Evolutionary conservation across 2,888 invertebrate species (phyloP).

Genomic region (Callosobruchus maculatus): DNA sequence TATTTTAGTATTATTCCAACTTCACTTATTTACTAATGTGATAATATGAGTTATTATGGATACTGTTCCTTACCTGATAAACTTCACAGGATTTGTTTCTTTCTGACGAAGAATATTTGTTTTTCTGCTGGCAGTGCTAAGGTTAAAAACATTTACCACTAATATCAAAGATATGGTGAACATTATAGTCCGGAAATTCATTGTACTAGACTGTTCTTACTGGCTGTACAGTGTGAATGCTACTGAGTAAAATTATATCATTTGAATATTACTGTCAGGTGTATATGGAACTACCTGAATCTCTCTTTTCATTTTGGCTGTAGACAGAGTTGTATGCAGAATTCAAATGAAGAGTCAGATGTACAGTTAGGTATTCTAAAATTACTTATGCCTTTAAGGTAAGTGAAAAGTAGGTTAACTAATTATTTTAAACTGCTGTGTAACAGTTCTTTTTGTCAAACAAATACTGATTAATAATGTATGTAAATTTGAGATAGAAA

Average conservation of each 20-base stretch:
- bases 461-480: neutral
- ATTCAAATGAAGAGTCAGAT: neutral
- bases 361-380: neutral
- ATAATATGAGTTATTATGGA: neutral
- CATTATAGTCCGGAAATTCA: neutral
- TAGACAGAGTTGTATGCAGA: neutral
- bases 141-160: slow-evolving; percentile 11
- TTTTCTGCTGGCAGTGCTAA: slow-evolving; percentile 20
- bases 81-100: slow-evolving; percentile 39
- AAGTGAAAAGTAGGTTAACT: neutral
- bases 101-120: slow-evolving; percentile 32
- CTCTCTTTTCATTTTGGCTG: neutral
- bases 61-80: slow-evolving; percentile 32
- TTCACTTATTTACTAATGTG: too few relatives aligned
- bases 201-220: neutral
- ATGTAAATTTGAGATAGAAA: too few relatives aligned
- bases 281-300: neutral
- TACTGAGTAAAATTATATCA: neutral
- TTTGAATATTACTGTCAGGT: neutral
- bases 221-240: neutral
- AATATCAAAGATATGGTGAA: neutral
- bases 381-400: neutral
- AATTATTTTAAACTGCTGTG: neutral
- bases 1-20: too few relatives aligned
- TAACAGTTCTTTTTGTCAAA: neutral